A percentile compares a stretch with the other conserved stretches of the same genome.
These are phyloP conservation scores for Acleris literana DNA, from an alignment of 2,888 invertebrate species.

Conservation along the genomic window DNA sequence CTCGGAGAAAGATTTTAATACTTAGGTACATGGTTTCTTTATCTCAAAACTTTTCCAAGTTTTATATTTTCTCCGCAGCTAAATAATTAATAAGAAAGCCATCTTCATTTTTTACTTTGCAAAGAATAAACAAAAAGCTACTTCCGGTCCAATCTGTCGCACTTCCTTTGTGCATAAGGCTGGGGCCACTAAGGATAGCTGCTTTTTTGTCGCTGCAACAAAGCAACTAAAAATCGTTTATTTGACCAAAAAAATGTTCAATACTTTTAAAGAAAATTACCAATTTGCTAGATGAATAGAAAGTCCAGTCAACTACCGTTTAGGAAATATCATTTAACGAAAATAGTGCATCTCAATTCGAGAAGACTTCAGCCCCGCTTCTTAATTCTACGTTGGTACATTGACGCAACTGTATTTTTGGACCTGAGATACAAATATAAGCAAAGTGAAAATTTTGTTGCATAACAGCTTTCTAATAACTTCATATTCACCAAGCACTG, in stretches of 20 bases:
- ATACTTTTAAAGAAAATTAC: background rate
- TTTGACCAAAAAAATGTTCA: background rate
- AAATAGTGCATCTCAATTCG: too few species aligned
- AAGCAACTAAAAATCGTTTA: background rate
- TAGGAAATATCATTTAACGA: too few species aligned
- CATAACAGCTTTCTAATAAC: too few species aligned
- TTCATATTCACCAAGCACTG: background rate
- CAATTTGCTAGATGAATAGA: too few species aligned
- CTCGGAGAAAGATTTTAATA: slow-evolving; percentile 17
- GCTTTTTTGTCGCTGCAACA: background rate
- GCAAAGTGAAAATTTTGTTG: too few species aligned
- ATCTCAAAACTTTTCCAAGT: slow-evolving; percentile 17
- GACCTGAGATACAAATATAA: too few species aligned
- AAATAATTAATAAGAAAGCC: slow-evolving; percentile 46
- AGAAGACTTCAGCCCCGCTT: too few species aligned
- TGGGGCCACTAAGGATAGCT: slow-evolving; percentile 40
- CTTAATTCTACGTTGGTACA: too few species aligned
- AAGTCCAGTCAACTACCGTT: too few species aligned
- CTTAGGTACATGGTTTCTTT: slow-evolving; percentile 18
- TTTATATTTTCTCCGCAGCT: slow-evolving; percentile 16
- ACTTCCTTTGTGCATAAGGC: slow-evolving; percentile 47
- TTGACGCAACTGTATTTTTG: too few species aligned
- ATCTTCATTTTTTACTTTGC: slow-evolving; percentile 50
- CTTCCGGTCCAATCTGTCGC: slow-evolving; percentile 50
- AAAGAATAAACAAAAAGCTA: slow-evolving; percentile 55